These are phyloP conservation scores for Drosophila mulleri DNA, from an alignment of 2,888 invertebrate genomes.

Conservation along the genomic window DNA sequence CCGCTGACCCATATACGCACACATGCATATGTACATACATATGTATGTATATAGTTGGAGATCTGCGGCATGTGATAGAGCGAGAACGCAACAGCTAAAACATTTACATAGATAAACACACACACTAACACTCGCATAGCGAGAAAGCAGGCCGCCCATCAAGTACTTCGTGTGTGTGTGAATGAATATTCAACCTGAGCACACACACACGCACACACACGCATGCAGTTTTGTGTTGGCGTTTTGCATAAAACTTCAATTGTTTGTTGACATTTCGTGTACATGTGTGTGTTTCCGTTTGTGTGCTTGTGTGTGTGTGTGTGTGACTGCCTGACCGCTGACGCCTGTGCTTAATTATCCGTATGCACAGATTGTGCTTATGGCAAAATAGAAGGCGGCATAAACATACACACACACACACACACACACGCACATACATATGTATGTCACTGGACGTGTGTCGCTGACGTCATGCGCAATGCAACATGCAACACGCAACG, in stretches of 20 bases:
- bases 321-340: constrained; percentile 20
- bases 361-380: constrained; percentile 35
- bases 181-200: constrained; percentile 27
- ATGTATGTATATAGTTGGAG: neutral
- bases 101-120: constrained; percentile 49
- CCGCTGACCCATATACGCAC: constrained; percentile 72
- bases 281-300: neutral
- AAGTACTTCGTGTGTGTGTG: constrained; percentile 27
- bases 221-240: constrained; percentile 39
- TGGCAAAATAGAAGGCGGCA: constrained; percentile 17
- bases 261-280: constrained; percentile 57
- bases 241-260: constrained; percentile 55
- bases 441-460: neutral
- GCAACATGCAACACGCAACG: constrained; percentile 18
- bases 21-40: constrained; percentile 21
- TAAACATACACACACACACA: neutral
- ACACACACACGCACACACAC: constrained; percentile 12
- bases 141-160: constrained; percentile 29
- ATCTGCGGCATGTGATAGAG: neutral
- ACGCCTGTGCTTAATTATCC: constrained; percentile 48
- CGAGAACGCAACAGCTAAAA: constrained; percentile 42
- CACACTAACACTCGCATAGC: neutral
- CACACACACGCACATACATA: neutral
- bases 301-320: neutral
- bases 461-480: constrained; percentile 29